phyloP scores from a whole-genome alignment of 2,113 vertebrate species.

The Hymenochirus boettgeri region DNA sequence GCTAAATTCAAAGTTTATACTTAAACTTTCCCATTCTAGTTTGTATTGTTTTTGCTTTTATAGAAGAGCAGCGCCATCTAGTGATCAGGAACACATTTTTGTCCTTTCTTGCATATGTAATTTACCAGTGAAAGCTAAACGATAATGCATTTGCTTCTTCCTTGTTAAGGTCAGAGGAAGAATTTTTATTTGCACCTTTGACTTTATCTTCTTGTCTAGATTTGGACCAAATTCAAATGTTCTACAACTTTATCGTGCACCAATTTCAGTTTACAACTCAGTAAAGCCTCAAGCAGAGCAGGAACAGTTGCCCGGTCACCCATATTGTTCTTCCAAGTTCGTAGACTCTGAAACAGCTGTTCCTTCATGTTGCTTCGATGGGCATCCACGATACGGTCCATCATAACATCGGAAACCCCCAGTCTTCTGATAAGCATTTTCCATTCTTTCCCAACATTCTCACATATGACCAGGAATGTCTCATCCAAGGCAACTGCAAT shows the following conservation, averaged over 20 bases:
- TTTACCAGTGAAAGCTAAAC: no score
- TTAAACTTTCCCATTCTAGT: no score
- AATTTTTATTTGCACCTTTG: no score
- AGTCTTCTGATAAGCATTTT: slow-evolving; percentile 66
- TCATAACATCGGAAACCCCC: slow-evolving; percentile 51
- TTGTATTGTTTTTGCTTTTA: no score
- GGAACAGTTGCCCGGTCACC: slow-evolving; percentile 50
- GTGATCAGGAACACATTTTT: no score
- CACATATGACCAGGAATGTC: slow-evolving; percentile 57
- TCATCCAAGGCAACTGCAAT: slow-evolving; percentile 55
- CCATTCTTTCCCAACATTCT: slow-evolving; percentile 65
- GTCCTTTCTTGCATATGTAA: no score
- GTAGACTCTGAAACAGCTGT: slow-evolving; percentile 58
- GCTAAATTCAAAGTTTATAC: no score
- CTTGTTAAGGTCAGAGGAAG: no score
- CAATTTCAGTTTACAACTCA: slow-evolving; percentile 61
- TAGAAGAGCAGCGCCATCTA: no score
- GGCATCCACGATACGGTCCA: slow-evolving; percentile 59
- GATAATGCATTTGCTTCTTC: no score
- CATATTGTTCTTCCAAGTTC: slow-evolving; percentile 62
- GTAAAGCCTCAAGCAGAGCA: slow-evolving; percentile 61
- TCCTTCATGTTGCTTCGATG: slow-evolving; percentile 57
- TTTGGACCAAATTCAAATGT: neutral
- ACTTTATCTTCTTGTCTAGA: no score
- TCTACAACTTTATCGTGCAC: slow-evolving; percentile 68